These are phyloP conservation scores for Ptychobarbus kaznakovi DNA, from an alignment of 2,797 vertebrate species.

Conservation along the genomic window DNA sequence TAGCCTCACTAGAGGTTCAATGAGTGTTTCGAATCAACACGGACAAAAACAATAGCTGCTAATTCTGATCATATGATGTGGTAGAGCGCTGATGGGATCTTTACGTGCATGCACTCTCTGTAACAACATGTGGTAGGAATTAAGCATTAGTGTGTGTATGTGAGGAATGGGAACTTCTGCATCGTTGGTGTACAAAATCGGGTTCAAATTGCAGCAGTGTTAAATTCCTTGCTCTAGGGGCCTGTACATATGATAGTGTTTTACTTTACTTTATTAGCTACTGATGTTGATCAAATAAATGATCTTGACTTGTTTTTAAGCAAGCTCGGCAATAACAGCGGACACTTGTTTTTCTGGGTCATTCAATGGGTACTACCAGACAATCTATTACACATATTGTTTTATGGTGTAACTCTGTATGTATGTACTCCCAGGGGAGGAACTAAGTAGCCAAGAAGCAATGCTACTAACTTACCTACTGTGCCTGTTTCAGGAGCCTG, in stretches of 20 bases:
- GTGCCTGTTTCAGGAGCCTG: not conserved
- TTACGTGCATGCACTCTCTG: conserved; percentile 34
- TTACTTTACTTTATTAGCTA: conserved; percentile 57
- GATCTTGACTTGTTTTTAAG: conserved; percentile 37
- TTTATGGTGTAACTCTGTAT: not conserved
- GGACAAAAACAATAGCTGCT: conserved; percentile 35
- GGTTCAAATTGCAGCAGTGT: conserved; percentile 52
- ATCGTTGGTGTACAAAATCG: conserved; percentile 41
- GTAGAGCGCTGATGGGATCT: conserved; percentile 5
- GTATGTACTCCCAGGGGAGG: not conserved
- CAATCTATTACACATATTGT: not conserved
- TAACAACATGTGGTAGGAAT: conserved; percentile 49
- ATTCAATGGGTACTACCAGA: not conserved
- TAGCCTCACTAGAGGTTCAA: conserved; percentile 17
- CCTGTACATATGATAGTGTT: conserved; percentile 45
- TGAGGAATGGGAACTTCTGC: conserved; percentile 20
- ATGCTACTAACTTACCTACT: not conserved
- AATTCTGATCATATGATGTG: conserved; percentile 32
- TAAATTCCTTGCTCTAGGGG: conserved; percentile 52
- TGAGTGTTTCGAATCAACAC: conserved; percentile 51
- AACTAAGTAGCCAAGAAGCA: not conserved
- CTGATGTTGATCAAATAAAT: conserved; percentile 54
- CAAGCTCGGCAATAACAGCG: conserved; percentile 33
- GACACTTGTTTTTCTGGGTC: conserved; percentile 8
- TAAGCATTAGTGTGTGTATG: conserved; percentile 41